phyloP scores from a whole-genome alignment of 1,140 invertebrate species.

The Euschistus heros region DNA sequence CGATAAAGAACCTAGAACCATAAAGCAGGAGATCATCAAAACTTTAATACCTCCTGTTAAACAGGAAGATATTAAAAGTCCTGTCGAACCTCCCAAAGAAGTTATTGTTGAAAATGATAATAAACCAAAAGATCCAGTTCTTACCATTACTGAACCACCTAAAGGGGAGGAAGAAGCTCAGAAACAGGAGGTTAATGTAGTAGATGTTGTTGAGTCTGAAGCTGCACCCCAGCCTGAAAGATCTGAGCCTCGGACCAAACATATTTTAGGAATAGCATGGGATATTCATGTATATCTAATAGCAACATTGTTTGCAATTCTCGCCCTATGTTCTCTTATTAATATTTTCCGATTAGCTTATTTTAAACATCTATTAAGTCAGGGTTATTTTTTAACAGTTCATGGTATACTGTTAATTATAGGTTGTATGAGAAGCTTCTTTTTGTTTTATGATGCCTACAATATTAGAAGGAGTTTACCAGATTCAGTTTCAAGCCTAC shows the following conservation, averaged over 20 bases:
- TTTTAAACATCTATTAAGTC: slow-evolving; percentile 62
- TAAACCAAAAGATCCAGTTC: slow-evolving; percentile 14
- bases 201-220: slow-evolving; percentile 13
- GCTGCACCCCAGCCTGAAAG: slow-evolving; percentile 14
- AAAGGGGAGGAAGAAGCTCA: slow-evolving; percentile 19
- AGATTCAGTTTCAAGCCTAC: slow-evolving; percentile 64
- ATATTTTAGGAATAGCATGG: slow-evolving; percentile 58
- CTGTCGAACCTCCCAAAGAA: not conserved
- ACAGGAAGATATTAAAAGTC: slow-evolving; percentile 15
- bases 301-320: slow-evolving; percentile 65
- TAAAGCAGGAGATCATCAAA: slow-evolving; percentile 30
- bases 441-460: slow-evolving; percentile 81
- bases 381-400: slow-evolving; percentile 73
- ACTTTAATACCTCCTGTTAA: slow-evolving; percentile 26
- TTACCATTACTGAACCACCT: slow-evolving; percentile 17
- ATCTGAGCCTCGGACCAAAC: slow-evolving; percentile 30
- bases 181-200: slow-evolving; percentile 26
- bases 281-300: slow-evolving; percentile 78
- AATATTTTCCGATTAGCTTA: slow-evolving; percentile 71
- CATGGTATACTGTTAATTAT: slow-evolving; percentile 69
- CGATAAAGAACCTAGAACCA: slow-evolving; percentile 29
- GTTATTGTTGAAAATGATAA: slow-evolving; percentile 11
- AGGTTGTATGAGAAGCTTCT: slow-evolving; percentile 69
- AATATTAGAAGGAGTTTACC: slow-evolving; percentile 68
- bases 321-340: slow-evolving; percentile 70